Evolutionary conservation across 2,888 invertebrate genomes (phyloP).

Genomic region (Quadriops clusia): DNA sequence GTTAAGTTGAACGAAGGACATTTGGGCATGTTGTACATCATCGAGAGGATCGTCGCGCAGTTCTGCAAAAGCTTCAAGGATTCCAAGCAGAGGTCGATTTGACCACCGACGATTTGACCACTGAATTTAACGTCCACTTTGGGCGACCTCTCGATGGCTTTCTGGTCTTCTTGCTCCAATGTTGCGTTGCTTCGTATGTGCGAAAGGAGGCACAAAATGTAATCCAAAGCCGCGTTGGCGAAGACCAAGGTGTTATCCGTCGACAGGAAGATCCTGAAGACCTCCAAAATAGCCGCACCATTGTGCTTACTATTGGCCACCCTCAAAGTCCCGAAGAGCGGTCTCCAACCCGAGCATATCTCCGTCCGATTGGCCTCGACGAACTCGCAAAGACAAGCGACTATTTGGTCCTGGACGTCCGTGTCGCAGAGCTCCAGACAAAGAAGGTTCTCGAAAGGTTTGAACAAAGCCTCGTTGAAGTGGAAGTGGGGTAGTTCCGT

Average conservation of each 20-base stretch:
- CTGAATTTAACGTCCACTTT: conserved; percentile 24
- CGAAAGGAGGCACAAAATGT: conserved; percentile 77
- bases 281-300: conserved; percentile 68
- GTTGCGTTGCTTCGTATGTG: conserved; percentile 51
- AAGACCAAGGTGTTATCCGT: conserved; percentile 90
- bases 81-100: conserved; percentile 56
- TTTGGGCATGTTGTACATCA: conserved; percentile 91
- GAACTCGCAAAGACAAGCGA: conserved; percentile 89
- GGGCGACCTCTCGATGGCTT: too few species aligned
- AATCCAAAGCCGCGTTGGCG: conserved; percentile 88
- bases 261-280: conserved; percentile 85
- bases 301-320: conserved; percentile 65
- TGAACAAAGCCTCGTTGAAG: conserved; percentile 87
- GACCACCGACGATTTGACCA: conserved; percentile 22
- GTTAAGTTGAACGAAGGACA: conserved; percentile 88
- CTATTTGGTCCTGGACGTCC: conserved; percentile 84
- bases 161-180: conserved; percentile 10
- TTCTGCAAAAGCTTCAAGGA: conserved; percentile 76
- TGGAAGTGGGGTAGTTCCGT: conserved; percentile 87
- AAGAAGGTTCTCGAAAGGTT: conserved; percentile 88
- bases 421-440: conserved; percentile 87
- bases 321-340: conserved; percentile 84
- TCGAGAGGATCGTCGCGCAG: conserved; percentile 76
- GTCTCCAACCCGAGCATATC: conserved; percentile 92
- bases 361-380: conserved; percentile 89